Evolutionary conservation across 2,888 invertebrate genomes (phyloP), one percentile per base, ranked within the genome.

Genomic region (Oscheius myriophilus): DNA sequence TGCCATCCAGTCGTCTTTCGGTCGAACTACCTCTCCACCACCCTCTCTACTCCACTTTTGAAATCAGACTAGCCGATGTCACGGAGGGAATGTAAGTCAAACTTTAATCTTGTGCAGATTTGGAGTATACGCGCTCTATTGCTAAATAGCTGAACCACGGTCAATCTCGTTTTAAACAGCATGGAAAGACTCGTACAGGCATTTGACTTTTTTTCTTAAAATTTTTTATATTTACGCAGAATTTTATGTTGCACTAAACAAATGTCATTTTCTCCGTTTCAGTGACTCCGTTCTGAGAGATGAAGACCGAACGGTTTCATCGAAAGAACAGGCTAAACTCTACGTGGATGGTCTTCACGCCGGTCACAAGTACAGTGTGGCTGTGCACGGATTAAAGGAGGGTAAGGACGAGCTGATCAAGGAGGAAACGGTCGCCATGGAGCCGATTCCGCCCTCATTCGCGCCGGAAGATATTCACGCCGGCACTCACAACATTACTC

Each of bases 381-480:
- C 83, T 11, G 78, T 85, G 11, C 66, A 81, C 61, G 85, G 85
- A n/a, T 75, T 80, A 33, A 72, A 75, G 23, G 83, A 75, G 39
- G 83, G 76, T 11, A 73, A 79, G 46, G 77, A 79, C 9, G 75
- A 73, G 11, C 59, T 79, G 43, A 84, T 85, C 69, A 81, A 83
- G 55, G 85, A 85, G 64, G 84, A 85, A 67, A 72, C 79, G 2
- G 72, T 84, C 7, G 65, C 76, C 3, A 84, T 84, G 84, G 83
- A 84, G 53, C 84, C 85, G 1, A 52, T 75, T 21, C 75, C 80
- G 1, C 80, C 80, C 0, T 76, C 83, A 33, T 82, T 85, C 49
- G 70, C 71, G 25, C 51, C 71, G 0, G 65, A 67, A 4, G 65
- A 59, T 16, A 77, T 86, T 39, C 55, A 69, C 39, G 74, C 76